These are phyloP conservation scores for Poeciliopsis retropinna DNA, from an alignment of 2,113 vertebrate genomes.

Conservation along the genomic window DNA sequence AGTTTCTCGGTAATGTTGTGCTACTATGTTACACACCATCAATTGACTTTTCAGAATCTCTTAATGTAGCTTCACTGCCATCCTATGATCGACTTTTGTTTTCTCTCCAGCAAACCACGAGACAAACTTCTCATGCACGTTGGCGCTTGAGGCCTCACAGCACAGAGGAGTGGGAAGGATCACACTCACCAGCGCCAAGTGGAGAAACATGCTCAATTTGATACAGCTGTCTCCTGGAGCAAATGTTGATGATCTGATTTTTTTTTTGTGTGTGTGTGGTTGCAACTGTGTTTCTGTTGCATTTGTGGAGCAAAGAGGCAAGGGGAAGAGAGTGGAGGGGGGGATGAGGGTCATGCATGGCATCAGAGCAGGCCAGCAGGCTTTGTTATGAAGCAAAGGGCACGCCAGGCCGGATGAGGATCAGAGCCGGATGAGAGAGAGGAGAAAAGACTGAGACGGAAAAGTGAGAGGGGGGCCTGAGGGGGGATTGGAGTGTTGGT, in stretches of 20 bases:
- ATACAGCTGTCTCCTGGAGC: constrained; percentile 60
- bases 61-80: constrained; percentile 11
- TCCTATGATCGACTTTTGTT: constrained; percentile 32
- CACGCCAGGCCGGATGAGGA: constrained; percentile 75
- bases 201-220: constrained; percentile 65
- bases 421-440: constrained; percentile 62
- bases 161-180: constrained; percentile 25
- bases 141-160: constrained; percentile 33
- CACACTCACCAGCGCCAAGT: constrained; percentile 43
- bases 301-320: constrained; percentile 25
- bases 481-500: constrained; percentile 62
- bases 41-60: constrained; percentile 20
- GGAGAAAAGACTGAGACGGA: constrained; percentile 34
- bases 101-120: constrained; percentile 20
- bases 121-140: constrained; percentile 17
- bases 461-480: constrained; percentile 57
- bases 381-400: constrained; percentile 73
- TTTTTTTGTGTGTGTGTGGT: constrained; percentile 20
- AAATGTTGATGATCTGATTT: constrained; percentile 50
- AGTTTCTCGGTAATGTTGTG: background rate
- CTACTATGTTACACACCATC: constrained; percentile 8
- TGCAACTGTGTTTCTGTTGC: constrained; percentile 49
- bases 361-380: constrained; percentile 54
- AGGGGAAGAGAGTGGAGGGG: background rate
- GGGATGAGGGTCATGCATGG: background rate